Evolutionary conservation across 2,888 invertebrate genomes (phyloP), one percentile per base, ranked within the genome.

Genomic region (Pocota personata): DNA sequence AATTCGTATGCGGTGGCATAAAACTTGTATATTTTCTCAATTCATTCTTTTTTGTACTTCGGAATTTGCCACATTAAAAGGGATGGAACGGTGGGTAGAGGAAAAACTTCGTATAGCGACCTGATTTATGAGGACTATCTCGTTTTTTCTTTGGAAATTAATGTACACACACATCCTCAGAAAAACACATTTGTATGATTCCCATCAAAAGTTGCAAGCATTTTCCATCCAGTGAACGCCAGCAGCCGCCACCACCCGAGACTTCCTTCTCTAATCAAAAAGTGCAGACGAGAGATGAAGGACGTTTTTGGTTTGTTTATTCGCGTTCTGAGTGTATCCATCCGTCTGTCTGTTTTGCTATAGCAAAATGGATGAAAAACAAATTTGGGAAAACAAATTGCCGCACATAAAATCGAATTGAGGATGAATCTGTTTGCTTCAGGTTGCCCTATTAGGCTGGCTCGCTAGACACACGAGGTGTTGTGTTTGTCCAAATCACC

Each of bases 381-480:
- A 75, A 80, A 80, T 80, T 75, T 57, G 21, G 46, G 71, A 57
- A 71, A 71, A 71, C 71, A 71, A 71, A 71, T 71, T 71, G 75
- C 75, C 43, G 52, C 52, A 80, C 43, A 78, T 83, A 27, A 77
- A 72, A 72, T 72, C 78, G 52, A 72, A 78, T 72, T 71, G 66
- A 14, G 77, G 57, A 66, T 82, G 82, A 82, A 78, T 78, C 64
- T 78, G 66, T 82, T 82, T 78, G 78, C 43, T 52, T 55, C 43
- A 67, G 72, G 78, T 78, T 72, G 78, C 72, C 58, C 82, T 32
- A 83, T 83, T 72, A 72, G 66, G 37, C 46, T 76, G n/a, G 14
- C 14, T 14, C 14, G 14, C 19, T 40, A 37, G 16, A 37, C 48
- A 37, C 58, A 21, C 12, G 24, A 64, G 73, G 66, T 73, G 50